phyloP scores from a whole-genome alignment of 2,113 vertebrate species.

The Pseudolaguvia tuberculata region DNA sequence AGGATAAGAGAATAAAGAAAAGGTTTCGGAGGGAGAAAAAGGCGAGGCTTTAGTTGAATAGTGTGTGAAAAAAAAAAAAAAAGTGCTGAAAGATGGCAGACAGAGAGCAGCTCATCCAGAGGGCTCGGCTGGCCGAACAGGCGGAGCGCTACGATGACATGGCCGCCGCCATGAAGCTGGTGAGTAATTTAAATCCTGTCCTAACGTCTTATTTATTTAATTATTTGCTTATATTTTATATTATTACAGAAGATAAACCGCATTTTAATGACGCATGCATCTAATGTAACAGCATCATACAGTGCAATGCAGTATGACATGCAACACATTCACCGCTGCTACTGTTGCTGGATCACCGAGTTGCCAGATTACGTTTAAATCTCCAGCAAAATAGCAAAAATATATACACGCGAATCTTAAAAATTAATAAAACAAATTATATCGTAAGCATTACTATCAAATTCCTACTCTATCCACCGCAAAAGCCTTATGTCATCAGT shows the following conservation, averaged over 20 bases:
- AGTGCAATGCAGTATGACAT: neutral
- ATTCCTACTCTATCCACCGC: fast-evolving
- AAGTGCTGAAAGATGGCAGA: conserved; percentile 48
- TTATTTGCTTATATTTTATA: neutral
- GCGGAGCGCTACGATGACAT: conserved; percentile 64
- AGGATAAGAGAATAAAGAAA: neutral
- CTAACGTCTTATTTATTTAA: neutral
- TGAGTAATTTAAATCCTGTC: conserved; percentile 50
- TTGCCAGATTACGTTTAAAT: neutral
- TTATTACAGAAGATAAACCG: too few species aligned
- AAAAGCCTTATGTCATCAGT: too few species aligned
- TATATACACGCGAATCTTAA: neutral
- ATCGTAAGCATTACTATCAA: fast-evolving
- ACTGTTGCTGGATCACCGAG: conserved; percentile 5
- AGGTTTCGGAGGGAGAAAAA: neutral
- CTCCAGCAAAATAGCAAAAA: neutral
- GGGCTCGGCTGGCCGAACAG: conserved; percentile 61
- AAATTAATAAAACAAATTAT: too few species aligned
- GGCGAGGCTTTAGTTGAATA: neutral
- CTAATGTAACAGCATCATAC: neutral
- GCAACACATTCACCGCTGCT: neutral
- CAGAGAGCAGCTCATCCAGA: conserved; percentile 58
- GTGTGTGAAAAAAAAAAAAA: neutral
- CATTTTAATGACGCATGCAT: too few species aligned
- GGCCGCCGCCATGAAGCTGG: conserved; percentile 63